These are phyloP conservation scores for Talpa occidentalis DNA, from an alignment of 2,113 vertebrate genomes.

Conservation along the genomic window DNA sequence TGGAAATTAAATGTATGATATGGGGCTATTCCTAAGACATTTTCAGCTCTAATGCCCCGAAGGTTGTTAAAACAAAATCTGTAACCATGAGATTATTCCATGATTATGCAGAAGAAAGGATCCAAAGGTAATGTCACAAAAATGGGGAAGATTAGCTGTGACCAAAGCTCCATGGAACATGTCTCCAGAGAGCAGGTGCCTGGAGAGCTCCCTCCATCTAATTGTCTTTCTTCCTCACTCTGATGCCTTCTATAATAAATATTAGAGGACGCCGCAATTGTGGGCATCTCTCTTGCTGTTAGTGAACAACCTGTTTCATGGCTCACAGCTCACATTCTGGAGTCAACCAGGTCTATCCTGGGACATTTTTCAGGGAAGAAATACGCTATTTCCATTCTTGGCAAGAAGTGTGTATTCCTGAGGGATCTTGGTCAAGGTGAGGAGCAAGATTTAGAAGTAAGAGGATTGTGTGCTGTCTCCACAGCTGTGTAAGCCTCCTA, in stretches of 20 bases:
- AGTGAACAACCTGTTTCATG: background rate
- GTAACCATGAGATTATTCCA: background rate
- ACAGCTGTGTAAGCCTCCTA: background rate
- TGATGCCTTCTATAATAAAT: background rate
- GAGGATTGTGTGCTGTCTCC: background rate
- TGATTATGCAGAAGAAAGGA: background rate
- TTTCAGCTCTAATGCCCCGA: background rate
- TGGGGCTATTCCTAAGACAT: background rate
- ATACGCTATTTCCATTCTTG: background rate
- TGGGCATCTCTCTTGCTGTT: background rate
- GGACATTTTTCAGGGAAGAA: background rate
- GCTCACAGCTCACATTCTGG: no score
- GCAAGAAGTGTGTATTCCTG: background rate
- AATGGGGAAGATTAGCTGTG: background rate
- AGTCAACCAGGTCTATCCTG: background rate
- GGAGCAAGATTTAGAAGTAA: background rate
- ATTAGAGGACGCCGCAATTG: background rate
- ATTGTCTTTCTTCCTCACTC: background rate
- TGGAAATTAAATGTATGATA: no score
- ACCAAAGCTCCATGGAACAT: background rate
- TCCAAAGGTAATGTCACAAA: background rate
- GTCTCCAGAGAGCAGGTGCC: background rate
- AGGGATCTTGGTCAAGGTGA: background rate
- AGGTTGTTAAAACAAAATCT: background rate
- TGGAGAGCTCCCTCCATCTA: background rate